A percentile compares a stretch with the other conserved stretches of the same genome.
Conservation (phyloP, 2,113 vertebrate genomes). For the Potamarius usumacintae region DNA sequence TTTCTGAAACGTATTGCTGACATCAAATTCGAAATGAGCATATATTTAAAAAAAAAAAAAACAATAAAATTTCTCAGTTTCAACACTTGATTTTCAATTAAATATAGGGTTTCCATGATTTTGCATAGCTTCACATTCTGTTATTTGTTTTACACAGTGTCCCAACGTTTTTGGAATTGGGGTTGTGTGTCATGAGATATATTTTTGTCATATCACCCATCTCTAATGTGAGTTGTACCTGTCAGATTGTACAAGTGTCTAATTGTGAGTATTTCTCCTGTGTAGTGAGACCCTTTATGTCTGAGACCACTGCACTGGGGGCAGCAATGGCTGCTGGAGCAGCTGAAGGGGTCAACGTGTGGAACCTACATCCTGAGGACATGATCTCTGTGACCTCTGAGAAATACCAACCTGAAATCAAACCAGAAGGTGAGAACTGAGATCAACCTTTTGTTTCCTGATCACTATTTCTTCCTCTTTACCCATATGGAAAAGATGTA, state of each 20-base stretch:
- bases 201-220: neutral
- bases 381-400: conserved; percentile 81
- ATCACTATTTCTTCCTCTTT: neutral
- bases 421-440: conserved; percentile 79
- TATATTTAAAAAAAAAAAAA: too few species aligned
- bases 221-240: neutral
- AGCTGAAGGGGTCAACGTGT: conserved; percentile 88
- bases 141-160: too few species aligned
- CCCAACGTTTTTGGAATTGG: too few species aligned
- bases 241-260: neutral
- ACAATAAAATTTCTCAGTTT: too few species aligned
- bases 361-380: conserved; percentile 81
- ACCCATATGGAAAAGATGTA: too few species aligned
- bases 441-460: neutral
- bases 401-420: conserved; percentile 88
- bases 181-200: too few species aligned
- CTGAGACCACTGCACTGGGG: conserved; percentile 92
- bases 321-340: conserved; percentile 95
- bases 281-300: conserved; percentile 88
- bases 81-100: too few species aligned
- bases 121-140: too few species aligned
- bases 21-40: too few species aligned
- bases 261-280: neutral
- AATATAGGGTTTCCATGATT: too few species aligned
- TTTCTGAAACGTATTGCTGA: too few species aligned